These are phyloP conservation scores for Spilarctia lutea DNA, from an alignment of 2,888 invertebrate genomes.

Conservation along the genomic window DNA sequence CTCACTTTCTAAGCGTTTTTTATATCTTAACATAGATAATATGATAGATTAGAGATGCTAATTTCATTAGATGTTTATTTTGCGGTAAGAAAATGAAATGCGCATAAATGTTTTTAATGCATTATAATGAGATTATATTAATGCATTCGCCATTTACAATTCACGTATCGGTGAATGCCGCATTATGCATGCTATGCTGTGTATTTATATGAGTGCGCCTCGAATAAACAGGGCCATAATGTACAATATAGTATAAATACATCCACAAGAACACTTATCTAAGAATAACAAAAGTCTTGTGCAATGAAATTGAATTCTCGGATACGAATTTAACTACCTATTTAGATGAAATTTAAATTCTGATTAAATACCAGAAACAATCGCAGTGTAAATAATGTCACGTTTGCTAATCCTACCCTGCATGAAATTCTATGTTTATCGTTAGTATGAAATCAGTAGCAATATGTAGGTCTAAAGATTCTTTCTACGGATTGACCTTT, in stretches of 20 bases:
- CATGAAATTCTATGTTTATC: not conserved
- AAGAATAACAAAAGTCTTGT: not conserved
- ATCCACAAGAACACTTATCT: not conserved
- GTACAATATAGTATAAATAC: not conserved
- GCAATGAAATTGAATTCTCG: not conserved
- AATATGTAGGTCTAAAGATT: too few relatives aligned
- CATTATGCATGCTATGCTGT: constrained; percentile 42
- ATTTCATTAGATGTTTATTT: constrained; percentile 24
- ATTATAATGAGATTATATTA: constrained; percentile 35
- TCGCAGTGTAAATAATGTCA: not conserved
- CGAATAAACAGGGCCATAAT: not conserved
- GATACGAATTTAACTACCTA: not conserved
- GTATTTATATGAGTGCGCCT: constrained; percentile 13
- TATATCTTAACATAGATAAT: not conserved
- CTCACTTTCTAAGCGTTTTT: not conserved
- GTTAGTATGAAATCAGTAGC: not conserved
- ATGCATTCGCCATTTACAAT: constrained; percentile 36
- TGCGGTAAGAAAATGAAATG: constrained; percentile 46
- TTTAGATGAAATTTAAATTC: not conserved
- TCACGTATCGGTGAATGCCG: constrained; percentile 31
- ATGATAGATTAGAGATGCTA: not conserved
- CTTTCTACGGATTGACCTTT: too few relatives aligned
- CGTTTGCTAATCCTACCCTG: not conserved
- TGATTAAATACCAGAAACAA: not conserved
- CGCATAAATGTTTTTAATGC: constrained; percentile 47